These are phyloP conservation scores for Thereuonema tuberculata DNA, from an alignment of 1,140 invertebrate genomes.

Conservation along the genomic window DNA sequence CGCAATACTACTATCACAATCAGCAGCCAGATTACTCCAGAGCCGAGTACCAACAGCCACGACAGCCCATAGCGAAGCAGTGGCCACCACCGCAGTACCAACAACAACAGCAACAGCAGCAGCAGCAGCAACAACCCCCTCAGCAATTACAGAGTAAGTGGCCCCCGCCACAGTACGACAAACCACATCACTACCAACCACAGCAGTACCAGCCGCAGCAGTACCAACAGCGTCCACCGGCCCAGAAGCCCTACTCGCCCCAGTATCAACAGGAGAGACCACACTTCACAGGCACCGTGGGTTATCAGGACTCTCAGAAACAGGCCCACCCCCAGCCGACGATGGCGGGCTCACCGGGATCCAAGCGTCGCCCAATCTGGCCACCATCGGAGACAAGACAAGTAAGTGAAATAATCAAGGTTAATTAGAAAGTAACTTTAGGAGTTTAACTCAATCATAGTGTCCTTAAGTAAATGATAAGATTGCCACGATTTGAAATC, in stretches of 20 bases:
- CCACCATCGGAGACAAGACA: no score
- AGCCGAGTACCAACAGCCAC: background rate
- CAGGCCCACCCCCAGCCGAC: background rate
- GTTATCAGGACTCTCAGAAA: background rate
- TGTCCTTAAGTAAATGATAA: no score
- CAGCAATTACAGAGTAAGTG: background rate
- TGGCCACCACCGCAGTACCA: background rate
- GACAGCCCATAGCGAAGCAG: background rate
- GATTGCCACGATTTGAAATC: no score
- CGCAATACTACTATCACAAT: no score
- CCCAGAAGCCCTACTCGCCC: background rate
- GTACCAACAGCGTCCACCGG: background rate
- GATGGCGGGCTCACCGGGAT: background rate
- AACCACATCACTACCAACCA: background rate
- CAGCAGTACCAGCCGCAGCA: background rate
- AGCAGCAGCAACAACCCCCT: background rate
- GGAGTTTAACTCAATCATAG: no score
- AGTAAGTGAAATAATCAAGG: no score
- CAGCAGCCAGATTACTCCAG: no score
- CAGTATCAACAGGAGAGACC: background rate
- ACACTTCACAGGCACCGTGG: no score
- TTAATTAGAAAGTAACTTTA: no score
- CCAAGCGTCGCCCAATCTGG: no score
- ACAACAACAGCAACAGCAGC: background rate
- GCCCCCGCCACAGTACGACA: background rate